Evolutionary conservation across 2,113 vertebrate genomes (phyloP), one percentile per base, ranked within the genome.

Genomic region (Pomatostomus ruficeps): DNA sequence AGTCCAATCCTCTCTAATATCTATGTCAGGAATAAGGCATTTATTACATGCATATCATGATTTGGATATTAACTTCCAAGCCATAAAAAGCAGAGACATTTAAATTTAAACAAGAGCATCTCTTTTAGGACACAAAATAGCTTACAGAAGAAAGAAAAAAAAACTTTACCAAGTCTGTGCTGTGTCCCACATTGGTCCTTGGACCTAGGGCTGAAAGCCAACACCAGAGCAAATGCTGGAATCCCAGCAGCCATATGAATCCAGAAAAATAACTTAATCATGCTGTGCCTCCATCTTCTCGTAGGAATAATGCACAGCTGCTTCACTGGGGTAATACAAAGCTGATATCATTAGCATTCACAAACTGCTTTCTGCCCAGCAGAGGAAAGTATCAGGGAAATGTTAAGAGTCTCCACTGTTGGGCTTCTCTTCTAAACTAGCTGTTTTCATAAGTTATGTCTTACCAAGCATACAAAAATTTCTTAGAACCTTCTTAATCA

Each of bases 261-360:
- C 52, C 79, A 81, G 70, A 61, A 49, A 76, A 78, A 42, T 76
- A 76, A 78, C 45, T 97, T 87, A 82, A 86, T 84, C 89, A 88
- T 16, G 42, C 77, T 61, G 70, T 92, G 76, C 70, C 49, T 93
- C 40, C 54, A 54, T 54, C 45, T 88, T 59, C 95, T 91, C 70
- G 36, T 6, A 88, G 89, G 70, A 89, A 68, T 95, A 87, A 87
- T 24, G 59, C 89, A 92, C 66, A 93, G 84, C 66, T 87, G 40
- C 65, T 84, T 87, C 83, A 52, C 43, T 38, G 23, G 52, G 77
- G 29, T 75, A 63, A 84, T 46, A 49, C 73, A 91, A 91, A 89
- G 73, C 57, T 87, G 77, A 92, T 95, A 93, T 95, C 95, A 91
- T 95, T 91, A 95, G 57, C 62, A 96, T 92, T 89, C 84, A 91